Conservation (phyloP, 2,888 invertebrate genomes). For the Ophion obscuratus region DNA sequence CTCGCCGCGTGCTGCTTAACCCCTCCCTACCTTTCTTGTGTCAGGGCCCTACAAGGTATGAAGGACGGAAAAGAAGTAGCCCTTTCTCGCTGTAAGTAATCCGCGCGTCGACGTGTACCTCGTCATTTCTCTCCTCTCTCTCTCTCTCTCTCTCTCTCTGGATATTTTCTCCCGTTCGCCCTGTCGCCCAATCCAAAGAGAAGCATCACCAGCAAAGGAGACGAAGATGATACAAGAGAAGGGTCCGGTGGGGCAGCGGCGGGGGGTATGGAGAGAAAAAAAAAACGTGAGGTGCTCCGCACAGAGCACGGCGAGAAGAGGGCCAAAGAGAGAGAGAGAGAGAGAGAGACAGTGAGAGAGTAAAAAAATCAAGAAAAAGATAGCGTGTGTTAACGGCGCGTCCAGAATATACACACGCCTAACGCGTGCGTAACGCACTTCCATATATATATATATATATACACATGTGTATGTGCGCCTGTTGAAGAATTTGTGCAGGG, state of each 20-base stretch:
- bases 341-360: neutral
- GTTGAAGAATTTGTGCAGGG: conserved; percentile 33
- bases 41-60: neutral
- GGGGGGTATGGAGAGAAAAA: no score
- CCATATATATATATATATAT: neutral
- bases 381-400: conserved; percentile 46
- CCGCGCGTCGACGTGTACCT: conserved; percentile 62
- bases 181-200: conserved; percentile 23
- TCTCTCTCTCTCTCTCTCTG: conserved; percentile 1
- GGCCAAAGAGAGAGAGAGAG: no score
- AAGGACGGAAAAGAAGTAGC: conserved; percentile 47
- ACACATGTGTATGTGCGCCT: no score
- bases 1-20: neutral
- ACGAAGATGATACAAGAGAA: neutral
- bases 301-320: no score
- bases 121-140: conserved; percentile 63
- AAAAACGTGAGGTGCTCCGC: no score
- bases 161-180: neutral
- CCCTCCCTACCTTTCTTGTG: neutral
- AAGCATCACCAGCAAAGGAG: conserved; percentile 14
- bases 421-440: conserved; percentile 69
- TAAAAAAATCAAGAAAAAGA: conserved; percentile 45
- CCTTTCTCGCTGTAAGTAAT: conserved; percentile 64
- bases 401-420: conserved; percentile 65
- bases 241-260: no score